These are phyloP conservation scores for Leptinotarsa undecemlineata DNA, from an alignment of 1,140 invertebrate genomes.

Conservation along the genomic window DNA sequence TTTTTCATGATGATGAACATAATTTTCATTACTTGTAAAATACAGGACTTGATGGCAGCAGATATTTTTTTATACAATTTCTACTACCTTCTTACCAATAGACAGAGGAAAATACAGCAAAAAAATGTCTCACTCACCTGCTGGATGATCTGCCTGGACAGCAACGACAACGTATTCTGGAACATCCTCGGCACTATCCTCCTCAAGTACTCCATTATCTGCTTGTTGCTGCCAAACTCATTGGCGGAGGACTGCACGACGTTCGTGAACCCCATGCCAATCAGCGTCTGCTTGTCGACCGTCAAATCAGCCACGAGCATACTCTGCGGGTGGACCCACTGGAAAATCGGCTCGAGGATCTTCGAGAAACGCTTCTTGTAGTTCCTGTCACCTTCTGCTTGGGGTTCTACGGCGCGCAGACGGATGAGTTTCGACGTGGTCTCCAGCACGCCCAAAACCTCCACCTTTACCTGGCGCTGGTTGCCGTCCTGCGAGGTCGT, in stretches of 20 bases:
- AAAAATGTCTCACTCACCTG: slow-evolving; percentile 7
- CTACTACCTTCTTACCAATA: not conserved
- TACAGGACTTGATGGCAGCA: no score
- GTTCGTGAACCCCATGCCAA: slow-evolving; percentile 75
- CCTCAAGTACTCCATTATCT: slow-evolving; percentile 85
- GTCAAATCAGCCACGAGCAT: slow-evolving; percentile 80
- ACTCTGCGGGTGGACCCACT: slow-evolving; percentile 78
- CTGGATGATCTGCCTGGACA: slow-evolving; percentile 60
- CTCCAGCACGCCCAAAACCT: slow-evolving; percentile 85
- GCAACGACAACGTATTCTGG: slow-evolving; percentile 80
- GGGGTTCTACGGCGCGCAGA: slow-evolving; percentile 78
- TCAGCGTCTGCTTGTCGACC: slow-evolving; percentile 76
- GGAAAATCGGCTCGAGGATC: slow-evolving; percentile 75
- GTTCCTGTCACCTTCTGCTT: slow-evolving; percentile 74
- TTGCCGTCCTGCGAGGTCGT: slow-evolving; percentile 83
- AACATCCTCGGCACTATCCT: slow-evolving; percentile 88
- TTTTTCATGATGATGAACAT: no score
- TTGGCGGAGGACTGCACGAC: slow-evolving; percentile 71
- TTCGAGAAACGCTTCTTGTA: slow-evolving; percentile 76
- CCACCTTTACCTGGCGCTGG: slow-evolving; percentile 83
- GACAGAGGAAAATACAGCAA: not conserved
- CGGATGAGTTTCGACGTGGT: slow-evolving; percentile 72
- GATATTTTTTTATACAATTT: no score
- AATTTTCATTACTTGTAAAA: no score
- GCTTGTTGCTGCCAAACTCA: slow-evolving; percentile 69